phyloP scores from a whole-genome alignment of 2,113 vertebrate species.

The Triplophysa tibetana region DNA sequence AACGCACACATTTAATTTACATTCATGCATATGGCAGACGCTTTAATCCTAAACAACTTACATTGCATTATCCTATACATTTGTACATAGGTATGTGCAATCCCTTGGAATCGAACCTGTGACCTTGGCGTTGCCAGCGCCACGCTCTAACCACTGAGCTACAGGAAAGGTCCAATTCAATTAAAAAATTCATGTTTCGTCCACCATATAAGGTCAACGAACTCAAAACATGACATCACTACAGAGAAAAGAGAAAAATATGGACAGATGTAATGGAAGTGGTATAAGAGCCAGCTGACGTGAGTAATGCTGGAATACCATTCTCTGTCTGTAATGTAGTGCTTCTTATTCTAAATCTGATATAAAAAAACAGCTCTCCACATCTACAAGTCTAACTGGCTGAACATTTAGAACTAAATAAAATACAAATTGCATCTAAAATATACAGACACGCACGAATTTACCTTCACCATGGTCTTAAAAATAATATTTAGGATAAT shows the following conservation, averaged over 20 bases:
- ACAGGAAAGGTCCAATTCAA: not conserved
- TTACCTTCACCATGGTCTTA: not conserved
- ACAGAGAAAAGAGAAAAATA: conserved; percentile 7
- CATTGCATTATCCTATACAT: too few species aligned
- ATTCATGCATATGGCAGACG: too few species aligned
- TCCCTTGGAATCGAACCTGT: too few species aligned
- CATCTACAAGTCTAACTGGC: conserved; percentile 30
- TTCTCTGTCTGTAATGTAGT: conserved; percentile 18
- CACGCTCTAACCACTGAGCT: too few species aligned
- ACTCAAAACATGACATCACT: conserved; percentile 19
- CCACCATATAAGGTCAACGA: conserved; percentile 31
- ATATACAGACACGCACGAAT: not conserved
- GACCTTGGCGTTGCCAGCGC: too few species aligned
- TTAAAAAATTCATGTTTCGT: not conserved
- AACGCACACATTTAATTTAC: not conserved
- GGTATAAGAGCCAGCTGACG: not conserved
- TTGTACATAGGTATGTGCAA: too few species aligned
- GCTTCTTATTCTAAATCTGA: conserved; percentile 4
- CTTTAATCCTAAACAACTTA: too few species aligned
- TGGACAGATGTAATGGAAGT: conserved; percentile 13
- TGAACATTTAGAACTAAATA: conserved; percentile 16
- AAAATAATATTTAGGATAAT: not conserved
- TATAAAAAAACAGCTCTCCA: conserved; percentile 14
- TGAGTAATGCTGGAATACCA: conserved; percentile 18
- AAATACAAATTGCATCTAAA: conserved; percentile 23